These are phyloP conservation scores for Antrozous pallidus DNA, from an alignment of 2,797 vertebrate species.

Conservation along the genomic window DNA sequence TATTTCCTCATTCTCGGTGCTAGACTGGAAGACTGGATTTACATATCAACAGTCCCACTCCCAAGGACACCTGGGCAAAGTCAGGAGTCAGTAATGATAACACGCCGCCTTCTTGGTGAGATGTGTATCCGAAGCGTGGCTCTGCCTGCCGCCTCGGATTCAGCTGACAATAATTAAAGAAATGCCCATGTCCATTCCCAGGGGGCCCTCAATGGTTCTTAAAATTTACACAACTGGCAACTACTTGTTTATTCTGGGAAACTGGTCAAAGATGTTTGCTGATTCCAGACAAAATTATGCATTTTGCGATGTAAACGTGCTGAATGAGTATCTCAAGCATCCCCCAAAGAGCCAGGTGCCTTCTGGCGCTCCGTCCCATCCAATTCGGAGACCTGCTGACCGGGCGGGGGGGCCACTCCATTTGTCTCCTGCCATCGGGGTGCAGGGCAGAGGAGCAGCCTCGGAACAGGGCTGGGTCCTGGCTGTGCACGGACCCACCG, in stretches of 20 bases:
- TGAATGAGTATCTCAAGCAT: neutral
- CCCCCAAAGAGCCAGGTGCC: neutral
- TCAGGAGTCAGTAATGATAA: no score
- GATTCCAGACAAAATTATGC: neutral
- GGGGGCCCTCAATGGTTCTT: no score
- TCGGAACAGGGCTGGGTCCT: neutral
- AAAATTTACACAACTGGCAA: neutral
- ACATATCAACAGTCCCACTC: no score
- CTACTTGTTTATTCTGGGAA: conserved; percentile 3
- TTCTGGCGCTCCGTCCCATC: neutral
- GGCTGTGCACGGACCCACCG: rapidly evolving
- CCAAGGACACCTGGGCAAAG: no score
- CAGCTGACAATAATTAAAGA: no score
- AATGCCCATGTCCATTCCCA: no score
- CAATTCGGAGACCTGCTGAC: neutral
- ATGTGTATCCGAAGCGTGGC: no score
- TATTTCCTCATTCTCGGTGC: no score
- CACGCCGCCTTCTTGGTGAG: no score
- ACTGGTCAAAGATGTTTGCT: neutral
- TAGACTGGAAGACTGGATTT: no score
- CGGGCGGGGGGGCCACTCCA: neutral
- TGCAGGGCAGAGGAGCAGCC: neutral
- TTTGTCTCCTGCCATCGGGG: no score
- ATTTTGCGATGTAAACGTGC: neutral
- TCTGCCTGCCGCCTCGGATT: no score